Conservation (phyloP, 1,140 invertebrate genomes). For the Holotrichia oblita region DNA sequence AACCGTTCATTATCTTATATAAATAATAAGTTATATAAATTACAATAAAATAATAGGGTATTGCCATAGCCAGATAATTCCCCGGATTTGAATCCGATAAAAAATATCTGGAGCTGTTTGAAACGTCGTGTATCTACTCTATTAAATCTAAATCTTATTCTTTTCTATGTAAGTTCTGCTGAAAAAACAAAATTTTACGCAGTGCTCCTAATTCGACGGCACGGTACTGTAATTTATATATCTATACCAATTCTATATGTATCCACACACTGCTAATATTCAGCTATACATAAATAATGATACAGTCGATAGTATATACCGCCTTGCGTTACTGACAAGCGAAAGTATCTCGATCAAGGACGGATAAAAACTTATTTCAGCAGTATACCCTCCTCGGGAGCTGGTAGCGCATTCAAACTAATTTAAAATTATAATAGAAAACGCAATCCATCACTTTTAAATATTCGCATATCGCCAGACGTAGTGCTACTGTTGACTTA, state of each 20-base stretch:
- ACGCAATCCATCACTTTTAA: constrained; percentile 6
- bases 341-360: not conserved
- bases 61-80: no score
- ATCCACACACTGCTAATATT: not conserved
- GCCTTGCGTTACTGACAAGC: no score
- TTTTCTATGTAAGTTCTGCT: not conserved
- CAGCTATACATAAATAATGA: not conserved
- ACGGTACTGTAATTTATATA: not conserved
- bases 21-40: no score
- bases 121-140: no score
- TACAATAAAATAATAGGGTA: not conserved
- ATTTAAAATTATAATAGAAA: constrained; percentile 10
- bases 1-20: no score
- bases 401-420: not conserved
- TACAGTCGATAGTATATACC: not conserved
- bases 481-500: not conserved
- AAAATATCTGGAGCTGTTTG: no score
- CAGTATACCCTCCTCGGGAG: not conserved
- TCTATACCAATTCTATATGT: no score
- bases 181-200: not conserved
- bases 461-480: not conserved
- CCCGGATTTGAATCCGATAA: not conserved
- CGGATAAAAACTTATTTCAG: not conserved
- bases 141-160: not conserved
- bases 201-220: not conserved